Conservation (phyloP, 2,113 vertebrate species). For the Salvelinus namaycush region DNA sequence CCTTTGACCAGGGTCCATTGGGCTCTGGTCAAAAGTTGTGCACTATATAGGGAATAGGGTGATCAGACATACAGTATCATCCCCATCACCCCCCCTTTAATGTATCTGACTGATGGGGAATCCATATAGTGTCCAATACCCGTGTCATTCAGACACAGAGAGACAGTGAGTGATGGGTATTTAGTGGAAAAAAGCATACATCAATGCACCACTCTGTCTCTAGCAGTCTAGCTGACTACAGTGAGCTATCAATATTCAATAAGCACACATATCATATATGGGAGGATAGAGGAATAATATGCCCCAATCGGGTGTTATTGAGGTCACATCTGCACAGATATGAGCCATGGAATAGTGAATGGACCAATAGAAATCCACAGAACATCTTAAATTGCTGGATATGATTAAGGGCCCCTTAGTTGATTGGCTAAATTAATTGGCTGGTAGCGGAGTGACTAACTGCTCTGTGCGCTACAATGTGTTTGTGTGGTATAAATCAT, state of each 20-base stretch:
- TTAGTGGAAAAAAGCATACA: not conserved
- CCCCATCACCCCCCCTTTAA: not conserved
- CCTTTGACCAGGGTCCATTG: no score
- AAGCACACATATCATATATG: not conserved
- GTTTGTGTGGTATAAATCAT: constrained; percentile 58
- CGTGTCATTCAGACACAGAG: constrained; percentile 15
- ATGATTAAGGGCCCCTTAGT: constrained; percentile 14
- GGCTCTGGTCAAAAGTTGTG: no score
- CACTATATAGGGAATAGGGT: no score
- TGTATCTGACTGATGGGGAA: not conserved
- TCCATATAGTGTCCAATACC: not conserved
- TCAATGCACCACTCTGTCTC: constrained; percentile 20
- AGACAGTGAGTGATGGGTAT: constrained; percentile 41
- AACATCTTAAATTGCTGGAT: constrained; percentile 18
- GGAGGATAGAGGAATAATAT: not conserved
- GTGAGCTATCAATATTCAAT: constrained; percentile 8
- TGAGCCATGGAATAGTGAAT: not conserved
- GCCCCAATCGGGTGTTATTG: not conserved
- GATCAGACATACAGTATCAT: no score
- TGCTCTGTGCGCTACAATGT: not conserved
- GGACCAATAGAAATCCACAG: not conserved
- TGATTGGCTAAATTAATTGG: constrained; percentile 56
- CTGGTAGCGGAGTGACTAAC: constrained; percentile 38
- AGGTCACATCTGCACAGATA: constrained; percentile 4
- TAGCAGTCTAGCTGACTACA: constrained; percentile 15